Conservation (phyloP, 2,888 invertebrate species). For the Caenorhabditis japonica region DNA sequence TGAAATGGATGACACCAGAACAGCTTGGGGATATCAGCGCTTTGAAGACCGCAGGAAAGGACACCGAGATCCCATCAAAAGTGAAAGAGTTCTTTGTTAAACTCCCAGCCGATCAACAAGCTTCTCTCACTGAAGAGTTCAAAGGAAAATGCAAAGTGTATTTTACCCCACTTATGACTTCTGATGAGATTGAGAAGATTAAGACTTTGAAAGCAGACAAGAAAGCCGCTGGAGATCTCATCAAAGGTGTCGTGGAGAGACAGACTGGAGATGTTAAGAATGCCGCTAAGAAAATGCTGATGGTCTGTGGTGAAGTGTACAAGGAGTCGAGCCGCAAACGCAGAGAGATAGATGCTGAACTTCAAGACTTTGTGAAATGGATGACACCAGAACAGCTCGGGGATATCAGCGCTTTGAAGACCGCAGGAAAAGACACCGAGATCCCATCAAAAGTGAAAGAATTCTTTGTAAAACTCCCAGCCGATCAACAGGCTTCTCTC, state of each 20-base stretch:
- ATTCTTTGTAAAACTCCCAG: constrained; percentile 9
- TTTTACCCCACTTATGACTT: constrained; percentile 49
- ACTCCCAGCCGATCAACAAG: constrained; percentile 49
- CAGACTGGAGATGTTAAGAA: constrained; percentile 49
- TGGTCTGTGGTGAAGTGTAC: neutral
- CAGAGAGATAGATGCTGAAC: constrained; percentile 47
- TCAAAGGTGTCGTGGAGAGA: constrained; percentile 48
- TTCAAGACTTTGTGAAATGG: constrained; percentile 53
- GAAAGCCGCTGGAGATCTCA: constrained; percentile 36
- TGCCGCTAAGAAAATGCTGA: constrained; percentile 38
- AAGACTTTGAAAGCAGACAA: constrained; percentile 35
- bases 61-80: constrained; percentile 60
- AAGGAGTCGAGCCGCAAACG: constrained; percentile 6
- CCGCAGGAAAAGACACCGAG: constrained; percentile 22
- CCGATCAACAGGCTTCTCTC: constrained; percentile 15
- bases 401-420: constrained; percentile 26
- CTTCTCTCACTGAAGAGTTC: constrained; percentile 45
- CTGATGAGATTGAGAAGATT: constrained; percentile 47
- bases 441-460: constrained; percentile 4
- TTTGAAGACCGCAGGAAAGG: constrained; percentile 53
- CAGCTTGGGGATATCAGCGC: constrained; percentile 21
- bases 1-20: constrained; percentile 43
- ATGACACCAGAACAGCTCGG: constrained; percentile 63
- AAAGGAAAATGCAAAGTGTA: constrained; percentile 57
- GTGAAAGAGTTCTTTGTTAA: constrained; percentile 60